Conservation (phyloP, 1,140 invertebrate genomes). For the Chelonus insularis region DNA sequence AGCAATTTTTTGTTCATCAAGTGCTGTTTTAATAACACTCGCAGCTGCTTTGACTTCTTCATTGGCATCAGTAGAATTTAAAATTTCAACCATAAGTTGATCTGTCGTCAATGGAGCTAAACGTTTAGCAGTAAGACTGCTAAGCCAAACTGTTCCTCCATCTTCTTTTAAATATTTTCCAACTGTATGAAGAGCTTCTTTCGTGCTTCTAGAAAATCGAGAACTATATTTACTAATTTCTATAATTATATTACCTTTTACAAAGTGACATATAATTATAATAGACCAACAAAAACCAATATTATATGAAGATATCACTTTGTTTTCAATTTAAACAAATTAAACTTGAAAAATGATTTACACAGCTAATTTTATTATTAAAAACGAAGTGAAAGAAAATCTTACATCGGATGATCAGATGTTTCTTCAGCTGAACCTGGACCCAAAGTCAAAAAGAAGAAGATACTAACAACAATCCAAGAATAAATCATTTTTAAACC, state of each 20-base stretch:
- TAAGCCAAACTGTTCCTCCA: slow-evolving; percentile 26
- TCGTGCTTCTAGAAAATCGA: slow-evolving; percentile 21
- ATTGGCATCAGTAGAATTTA: background rate
- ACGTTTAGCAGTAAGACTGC: slow-evolving; percentile 5
- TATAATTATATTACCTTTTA: background rate
- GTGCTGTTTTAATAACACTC: slow-evolving; percentile 1
- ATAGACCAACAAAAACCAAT: no score
- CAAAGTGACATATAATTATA: no score
- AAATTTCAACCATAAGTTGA: slow-evolving; percentile 26
- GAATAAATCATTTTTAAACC: no score
- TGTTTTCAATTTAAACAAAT: no score
- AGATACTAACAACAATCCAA: no score
- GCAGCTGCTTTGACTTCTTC: slow-evolving; percentile 20
- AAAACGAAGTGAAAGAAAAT: no score
- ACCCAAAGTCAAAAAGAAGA: no score
- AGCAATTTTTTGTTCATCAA: background rate
- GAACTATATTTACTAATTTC: background rate
- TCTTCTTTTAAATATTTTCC: slow-evolving; percentile 28
- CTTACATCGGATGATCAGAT: no score
- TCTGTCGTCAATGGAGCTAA: slow-evolving; percentile 23
- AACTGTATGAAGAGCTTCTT: slow-evolving; percentile 25
- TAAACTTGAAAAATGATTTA: no score
- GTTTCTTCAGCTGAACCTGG: no score
- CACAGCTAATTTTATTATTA: no score
- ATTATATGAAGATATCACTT: no score